Evolutionary conservation across 1,140 invertebrate species (phyloP).

Genomic region (Drosophila suzukii): DNA sequence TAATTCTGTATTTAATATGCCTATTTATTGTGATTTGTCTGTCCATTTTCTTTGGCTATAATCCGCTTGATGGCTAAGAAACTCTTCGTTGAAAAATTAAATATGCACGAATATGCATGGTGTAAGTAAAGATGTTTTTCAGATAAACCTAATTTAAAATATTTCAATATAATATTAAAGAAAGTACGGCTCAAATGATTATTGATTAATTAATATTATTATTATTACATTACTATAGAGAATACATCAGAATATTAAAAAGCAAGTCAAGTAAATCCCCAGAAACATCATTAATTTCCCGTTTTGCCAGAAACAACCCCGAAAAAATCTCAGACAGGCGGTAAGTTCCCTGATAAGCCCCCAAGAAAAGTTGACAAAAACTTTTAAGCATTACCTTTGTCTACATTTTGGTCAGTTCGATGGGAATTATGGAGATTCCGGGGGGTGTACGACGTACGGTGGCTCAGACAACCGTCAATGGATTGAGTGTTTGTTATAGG

Average conservation of each 20-base stretch:
- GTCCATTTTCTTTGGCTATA: constrained; percentile 7
- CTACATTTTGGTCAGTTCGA: constrained; percentile 31
- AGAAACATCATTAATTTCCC: constrained; percentile 5
- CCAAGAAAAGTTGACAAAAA: constrained; percentile 41
- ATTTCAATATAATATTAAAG: no score
- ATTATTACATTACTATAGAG: no score
- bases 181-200: no score
- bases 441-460: constrained; percentile 2
- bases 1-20: constrained; percentile 22
- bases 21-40: constrained; percentile 13
- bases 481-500: constrained; percentile 36
- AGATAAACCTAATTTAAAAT: no score
- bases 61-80: not conserved
- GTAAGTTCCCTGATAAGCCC: constrained; percentile 6
- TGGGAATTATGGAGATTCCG: not conserved
- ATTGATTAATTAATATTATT: no score
- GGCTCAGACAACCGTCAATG: constrained; percentile 59
- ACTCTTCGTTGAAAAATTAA: not conserved
- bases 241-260: no score
- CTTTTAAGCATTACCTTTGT: constrained; percentile 43
- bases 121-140: constrained; percentile 2
- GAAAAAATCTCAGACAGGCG: constrained; percentile 6
- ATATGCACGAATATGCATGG: not conserved
- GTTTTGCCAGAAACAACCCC: constrained; percentile 16
- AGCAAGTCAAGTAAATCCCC: not conserved